These are phyloP conservation scores for Chionomys nivalis DNA, from an alignment of 2,113 vertebrate genomes.

Conservation along the genomic window DNA sequence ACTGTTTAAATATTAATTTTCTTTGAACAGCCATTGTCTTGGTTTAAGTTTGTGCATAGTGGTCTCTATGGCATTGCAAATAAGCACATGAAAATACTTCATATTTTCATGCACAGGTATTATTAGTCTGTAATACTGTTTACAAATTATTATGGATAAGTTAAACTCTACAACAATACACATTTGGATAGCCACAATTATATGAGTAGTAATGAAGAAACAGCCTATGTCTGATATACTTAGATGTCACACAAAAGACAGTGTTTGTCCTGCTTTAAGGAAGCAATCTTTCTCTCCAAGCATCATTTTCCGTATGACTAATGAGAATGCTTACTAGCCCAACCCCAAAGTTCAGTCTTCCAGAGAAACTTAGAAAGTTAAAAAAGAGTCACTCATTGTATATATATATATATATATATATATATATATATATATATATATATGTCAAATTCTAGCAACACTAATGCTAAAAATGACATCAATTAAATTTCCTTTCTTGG, in stretches of 20 bases:
- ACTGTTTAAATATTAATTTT: slow-evolving; percentile 74
- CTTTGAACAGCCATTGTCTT: slow-evolving; percentile 69
- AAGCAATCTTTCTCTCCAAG: slow-evolving; percentile 51
- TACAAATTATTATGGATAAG: slow-evolving; percentile 67
- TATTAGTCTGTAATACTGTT: slow-evolving; percentile 68
- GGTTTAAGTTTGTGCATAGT: slow-evolving; percentile 68
- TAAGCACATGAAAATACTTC: slow-evolving; percentile 56
- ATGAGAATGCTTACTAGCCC: slow-evolving; percentile 82
- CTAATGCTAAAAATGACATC: slow-evolving; percentile 80
- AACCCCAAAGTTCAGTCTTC: slow-evolving; percentile 86
- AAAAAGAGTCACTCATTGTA: slow-evolving; percentile 76
- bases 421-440: background rate
- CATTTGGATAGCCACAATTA: slow-evolving; percentile 68
- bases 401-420: too few relatives aligned
- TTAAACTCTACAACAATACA: slow-evolving; percentile 65
- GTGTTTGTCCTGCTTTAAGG: slow-evolving; percentile 58
- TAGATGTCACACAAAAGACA: slow-evolving; percentile 45
- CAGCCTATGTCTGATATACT: slow-evolving; percentile 63
- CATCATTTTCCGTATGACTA: slow-evolving; percentile 73
- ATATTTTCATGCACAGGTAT: slow-evolving; percentile 70
- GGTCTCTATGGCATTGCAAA: slow-evolving; percentile 49
- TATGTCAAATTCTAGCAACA: slow-evolving; percentile 78
- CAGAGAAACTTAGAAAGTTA: slow-evolving; percentile 80
- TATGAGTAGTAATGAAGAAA: slow-evolving; percentile 72
- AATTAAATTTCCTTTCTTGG: slow-evolving; percentile 48